Evolutionary conservation across 2,797 vertebrate species (phyloP).

Genomic region (Cynodonichthys magdalenae): DNA sequence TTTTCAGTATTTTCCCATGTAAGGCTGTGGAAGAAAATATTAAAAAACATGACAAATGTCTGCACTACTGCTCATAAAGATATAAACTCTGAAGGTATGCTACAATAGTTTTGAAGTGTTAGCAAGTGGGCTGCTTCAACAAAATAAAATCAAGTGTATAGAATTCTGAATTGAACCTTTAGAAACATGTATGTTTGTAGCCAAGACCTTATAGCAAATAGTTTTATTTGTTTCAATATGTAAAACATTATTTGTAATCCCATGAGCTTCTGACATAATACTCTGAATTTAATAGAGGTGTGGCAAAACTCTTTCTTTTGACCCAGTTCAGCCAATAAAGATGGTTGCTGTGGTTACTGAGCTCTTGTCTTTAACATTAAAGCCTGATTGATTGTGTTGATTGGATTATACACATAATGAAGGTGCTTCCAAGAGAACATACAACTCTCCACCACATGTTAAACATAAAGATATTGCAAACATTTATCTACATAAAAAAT

Average conservation of each 20-base stretch:
- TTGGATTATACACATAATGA: conserved; percentile 46
- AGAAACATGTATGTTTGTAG: conserved; percentile 14
- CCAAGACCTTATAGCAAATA: conserved; percentile 9
- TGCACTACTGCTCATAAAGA: too few species aligned
- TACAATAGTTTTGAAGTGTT: too few species aligned
- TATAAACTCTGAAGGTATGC: too few species aligned
- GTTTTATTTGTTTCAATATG: conserved; percentile 14
- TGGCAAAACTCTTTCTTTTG: conserved; percentile 5
- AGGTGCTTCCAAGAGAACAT: conserved; percentile 24
- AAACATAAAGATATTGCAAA: conserved; percentile 12
- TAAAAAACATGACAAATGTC: too few species aligned
- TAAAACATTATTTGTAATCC: neutral
- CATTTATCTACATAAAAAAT: too few species aligned
- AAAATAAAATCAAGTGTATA: conserved; percentile 1
- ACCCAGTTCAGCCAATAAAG: conserved; percentile 4
- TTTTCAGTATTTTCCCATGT: neutral
- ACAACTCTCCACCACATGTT: conserved; percentile 15
- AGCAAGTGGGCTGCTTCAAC: too few species aligned
- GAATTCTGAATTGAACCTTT: conserved; percentile 5
- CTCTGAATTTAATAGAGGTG: neutral
- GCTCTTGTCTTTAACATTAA: conserved; percentile 47
- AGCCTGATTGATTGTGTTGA: conserved; percentile 61
- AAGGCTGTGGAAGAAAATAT: too few species aligned
- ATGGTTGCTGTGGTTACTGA: conserved; percentile 18
- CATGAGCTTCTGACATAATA: neutral